A percentile compares a stretch with the other conserved stretches of the same genome.
phyloP scores from a whole-genome alignment of 2,113 vertebrate genomes.

The Psettodes erumei region DNA sequence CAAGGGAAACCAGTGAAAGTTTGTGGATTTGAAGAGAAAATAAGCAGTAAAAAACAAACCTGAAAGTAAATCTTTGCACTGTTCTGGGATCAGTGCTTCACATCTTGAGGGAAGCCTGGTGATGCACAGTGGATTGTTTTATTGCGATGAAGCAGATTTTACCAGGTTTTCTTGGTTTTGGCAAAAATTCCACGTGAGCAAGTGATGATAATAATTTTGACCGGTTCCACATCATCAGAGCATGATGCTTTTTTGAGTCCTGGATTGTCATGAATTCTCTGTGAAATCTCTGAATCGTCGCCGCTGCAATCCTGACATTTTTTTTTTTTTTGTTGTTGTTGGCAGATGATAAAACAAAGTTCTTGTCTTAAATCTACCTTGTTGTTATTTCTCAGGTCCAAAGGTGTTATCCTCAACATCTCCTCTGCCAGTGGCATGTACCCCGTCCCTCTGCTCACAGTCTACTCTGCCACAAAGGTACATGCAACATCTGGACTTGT shows the following conservation, averaged over 20 bases:
- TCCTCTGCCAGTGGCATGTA: constrained; percentile 87
- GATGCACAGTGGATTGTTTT: neutral
- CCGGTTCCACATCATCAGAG: neutral
- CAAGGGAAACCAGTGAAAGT: constrained; percentile 47
- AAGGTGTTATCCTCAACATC: constrained; percentile 92
- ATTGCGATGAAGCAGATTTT: constrained; percentile 6
- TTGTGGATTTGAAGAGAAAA: constrained; percentile 20
- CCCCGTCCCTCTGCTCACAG: constrained; percentile 87
- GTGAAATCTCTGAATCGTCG: neutral
- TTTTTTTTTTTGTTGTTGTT: neutral
- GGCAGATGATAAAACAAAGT: neutral
- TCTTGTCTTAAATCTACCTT: neutral
- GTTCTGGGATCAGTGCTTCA: constrained; percentile 8
- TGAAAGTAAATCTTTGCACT: neutral
- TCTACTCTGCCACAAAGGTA: constrained; percentile 95
- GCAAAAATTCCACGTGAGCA: neutral
- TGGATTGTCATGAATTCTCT: neutral
- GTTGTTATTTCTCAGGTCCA: constrained; percentile 75
- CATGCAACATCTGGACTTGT: neutral
- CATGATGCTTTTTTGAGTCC: neutral
- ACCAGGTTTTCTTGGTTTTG: neutral
- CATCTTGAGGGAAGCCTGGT: constrained; percentile 12
- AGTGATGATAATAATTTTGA: neutral
- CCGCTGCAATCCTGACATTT: neutral
- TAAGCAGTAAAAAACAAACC: neutral